Conservation (phyloP, 2,888 invertebrate species). For the Molorchus minor region DNA sequence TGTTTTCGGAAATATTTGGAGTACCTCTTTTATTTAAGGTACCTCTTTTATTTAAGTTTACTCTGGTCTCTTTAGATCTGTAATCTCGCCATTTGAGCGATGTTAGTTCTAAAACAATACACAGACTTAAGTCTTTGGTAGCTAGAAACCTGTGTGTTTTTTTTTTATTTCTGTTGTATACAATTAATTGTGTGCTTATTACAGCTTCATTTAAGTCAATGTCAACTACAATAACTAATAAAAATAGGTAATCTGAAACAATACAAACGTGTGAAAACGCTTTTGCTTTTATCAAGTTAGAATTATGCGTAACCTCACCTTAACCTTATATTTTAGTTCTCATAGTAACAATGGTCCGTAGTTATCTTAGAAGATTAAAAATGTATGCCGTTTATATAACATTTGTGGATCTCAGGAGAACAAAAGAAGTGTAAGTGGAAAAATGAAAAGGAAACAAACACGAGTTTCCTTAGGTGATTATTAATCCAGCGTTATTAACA, state of each 20-base stretch:
- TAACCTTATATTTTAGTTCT: slow-evolving; percentile 60
- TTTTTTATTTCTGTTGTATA: too few relatives aligned
- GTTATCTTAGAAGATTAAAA: slow-evolving; percentile 36
- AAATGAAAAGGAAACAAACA: slow-evolving; percentile 4
- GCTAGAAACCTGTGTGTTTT: too few relatives aligned
- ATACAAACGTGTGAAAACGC: slow-evolving; percentile 29
- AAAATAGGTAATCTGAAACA: slow-evolving; percentile 13
- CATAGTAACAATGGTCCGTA: slow-evolving; percentile 53
- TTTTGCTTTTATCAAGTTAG: slow-evolving; percentile 32
- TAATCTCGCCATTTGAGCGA: too few relatives aligned
- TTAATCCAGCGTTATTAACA: background rate
- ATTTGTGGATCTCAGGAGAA: slow-evolving; percentile 41
- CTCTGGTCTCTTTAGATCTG: too few relatives aligned
- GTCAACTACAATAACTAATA: slow-evolving; percentile 11
- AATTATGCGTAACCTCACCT: slow-evolving; percentile 51
- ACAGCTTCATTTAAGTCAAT: slow-evolving; percentile 14
- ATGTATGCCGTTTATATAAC: slow-evolving; percentile 50
- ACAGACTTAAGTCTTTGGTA: too few relatives aligned
- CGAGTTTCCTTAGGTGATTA: background rate
- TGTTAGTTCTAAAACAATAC: too few relatives aligned
- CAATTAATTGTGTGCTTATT: slow-evolving; percentile 1
- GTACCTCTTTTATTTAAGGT: too few relatives aligned
- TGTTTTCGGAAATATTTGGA: too few relatives aligned
- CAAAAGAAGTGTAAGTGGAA: slow-evolving; percentile 47
- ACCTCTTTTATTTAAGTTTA: too few relatives aligned